These are phyloP conservation scores for Speoplatyrhinus poulsoni DNA, from an alignment of 2,113 vertebrate species.

Conservation along the genomic window DNA sequence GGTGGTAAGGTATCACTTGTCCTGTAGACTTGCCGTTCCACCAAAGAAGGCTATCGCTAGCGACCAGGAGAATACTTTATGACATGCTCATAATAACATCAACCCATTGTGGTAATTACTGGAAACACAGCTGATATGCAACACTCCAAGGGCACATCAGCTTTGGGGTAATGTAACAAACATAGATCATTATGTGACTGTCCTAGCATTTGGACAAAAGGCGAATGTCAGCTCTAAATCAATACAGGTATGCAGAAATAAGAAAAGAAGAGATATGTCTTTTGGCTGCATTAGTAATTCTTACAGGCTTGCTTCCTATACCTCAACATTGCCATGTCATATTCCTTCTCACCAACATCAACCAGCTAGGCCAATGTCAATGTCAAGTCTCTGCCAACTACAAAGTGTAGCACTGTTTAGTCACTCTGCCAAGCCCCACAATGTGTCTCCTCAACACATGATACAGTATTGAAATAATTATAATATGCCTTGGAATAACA, in stretches of 20 bases:
- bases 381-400: too few species aligned
- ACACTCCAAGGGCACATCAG: background rate
- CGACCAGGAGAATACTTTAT: background rate
- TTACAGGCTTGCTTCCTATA: too few species aligned
- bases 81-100: background rate
- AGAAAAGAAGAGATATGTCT: background rate
- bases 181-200: background rate
- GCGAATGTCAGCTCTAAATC: background rate
- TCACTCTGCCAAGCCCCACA: too few species aligned
- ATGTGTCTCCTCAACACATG: too few species aligned
- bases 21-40: conserved; percentile 4
- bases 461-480: too few species aligned
- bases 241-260: background rate
- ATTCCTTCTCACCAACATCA: too few species aligned
- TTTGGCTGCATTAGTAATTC: background rate
- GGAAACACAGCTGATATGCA: background rate
- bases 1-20: conserved; percentile 16
- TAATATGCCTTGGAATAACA: too few species aligned
- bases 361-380: too few species aligned
- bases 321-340: too few species aligned
- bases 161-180: background rate
- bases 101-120: background rate
- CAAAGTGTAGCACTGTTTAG: too few species aligned
- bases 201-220: background rate
- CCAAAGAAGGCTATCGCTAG: background rate